These are phyloP conservation scores for Actias luna DNA, from an alignment of 2,888 invertebrate genomes.

Conservation along the genomic window DNA sequence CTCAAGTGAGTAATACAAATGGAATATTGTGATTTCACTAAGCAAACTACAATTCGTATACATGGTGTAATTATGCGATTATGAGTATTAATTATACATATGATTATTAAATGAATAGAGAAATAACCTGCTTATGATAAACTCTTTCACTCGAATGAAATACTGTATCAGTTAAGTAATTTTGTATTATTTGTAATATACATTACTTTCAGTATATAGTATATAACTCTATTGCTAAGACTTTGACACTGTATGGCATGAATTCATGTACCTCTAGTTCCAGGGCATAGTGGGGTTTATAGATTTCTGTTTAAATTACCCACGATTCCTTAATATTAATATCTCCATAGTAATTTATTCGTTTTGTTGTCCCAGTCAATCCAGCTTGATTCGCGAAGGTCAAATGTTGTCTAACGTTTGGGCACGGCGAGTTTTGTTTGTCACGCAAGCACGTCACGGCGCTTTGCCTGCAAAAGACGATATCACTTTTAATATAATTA, in stretches of 20 bases:
- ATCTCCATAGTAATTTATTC: conserved; percentile 57
- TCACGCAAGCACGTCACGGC: conserved; percentile 63
- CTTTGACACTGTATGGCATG: neutral
- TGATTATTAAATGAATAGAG: no score
- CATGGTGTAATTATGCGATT: no score
- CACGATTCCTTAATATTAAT: conserved; percentile 44
- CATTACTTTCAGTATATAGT: neutral
- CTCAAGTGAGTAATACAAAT: no score
- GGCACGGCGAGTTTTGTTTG: conserved; percentile 59
- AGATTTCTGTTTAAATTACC: neutral
- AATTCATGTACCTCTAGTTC: neutral
- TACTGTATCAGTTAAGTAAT: neutral
- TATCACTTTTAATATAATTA: conserved; percentile 23
- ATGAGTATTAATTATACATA: no score
- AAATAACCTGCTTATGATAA: neutral
- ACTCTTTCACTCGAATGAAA: no score
- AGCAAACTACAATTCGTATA: no score
- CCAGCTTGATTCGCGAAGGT: conserved; percentile 63
- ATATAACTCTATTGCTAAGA: neutral
- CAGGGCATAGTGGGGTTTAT: neutral
- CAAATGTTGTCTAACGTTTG: conserved; percentile 65
- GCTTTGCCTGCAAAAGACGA: conserved; percentile 32
- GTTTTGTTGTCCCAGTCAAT: conserved; percentile 53
- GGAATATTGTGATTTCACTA: no score
- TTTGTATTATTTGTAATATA: neutral